Percentiles rank a stretch among this genome's conserved stretches.
Evolutionary conservation across 2,113 vertebrate genomes (phyloP).

Genomic region (Mandrillus leucophaeus): DNA sequence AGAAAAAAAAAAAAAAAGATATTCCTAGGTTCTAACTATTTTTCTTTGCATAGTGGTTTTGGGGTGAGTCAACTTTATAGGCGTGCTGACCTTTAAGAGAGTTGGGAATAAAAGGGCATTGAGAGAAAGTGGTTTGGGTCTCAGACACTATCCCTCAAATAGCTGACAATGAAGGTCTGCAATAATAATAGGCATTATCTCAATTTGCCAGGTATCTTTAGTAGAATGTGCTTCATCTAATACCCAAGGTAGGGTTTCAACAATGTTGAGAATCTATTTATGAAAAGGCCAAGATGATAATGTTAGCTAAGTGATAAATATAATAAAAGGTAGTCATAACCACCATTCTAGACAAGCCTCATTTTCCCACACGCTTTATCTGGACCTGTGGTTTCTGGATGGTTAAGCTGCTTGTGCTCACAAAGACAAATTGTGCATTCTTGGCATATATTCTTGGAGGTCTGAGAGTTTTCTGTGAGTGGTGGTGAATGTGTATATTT

Average conservation of each 20-base stretch:
- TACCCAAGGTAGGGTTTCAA: background rate
- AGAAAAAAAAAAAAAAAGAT: background rate
- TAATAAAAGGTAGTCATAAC: background rate
- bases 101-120: background rate
- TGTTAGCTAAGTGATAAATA: background rate
- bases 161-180: background rate
- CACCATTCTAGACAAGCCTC: background rate
- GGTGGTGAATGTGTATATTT: background rate
- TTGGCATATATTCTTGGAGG: background rate
- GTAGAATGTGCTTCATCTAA: background rate
- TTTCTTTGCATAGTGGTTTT: background rate
- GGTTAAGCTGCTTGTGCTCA: background rate
- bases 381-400: background rate
- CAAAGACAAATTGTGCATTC: background rate
- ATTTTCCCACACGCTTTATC: background rate
- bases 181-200: background rate
- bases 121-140: background rate
- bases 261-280: background rate
- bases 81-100: background rate
- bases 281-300: background rate
- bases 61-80: background rate
- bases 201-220: background rate
- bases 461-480: background rate
- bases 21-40: background rate
- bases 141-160: background rate